A percentile compares a stretch with the other conserved stretches of the same genome.
phyloP scores from a whole-genome alignment of 35 echinoderm and acorn worm genomes.

The Ptychodera flava region DNA sequence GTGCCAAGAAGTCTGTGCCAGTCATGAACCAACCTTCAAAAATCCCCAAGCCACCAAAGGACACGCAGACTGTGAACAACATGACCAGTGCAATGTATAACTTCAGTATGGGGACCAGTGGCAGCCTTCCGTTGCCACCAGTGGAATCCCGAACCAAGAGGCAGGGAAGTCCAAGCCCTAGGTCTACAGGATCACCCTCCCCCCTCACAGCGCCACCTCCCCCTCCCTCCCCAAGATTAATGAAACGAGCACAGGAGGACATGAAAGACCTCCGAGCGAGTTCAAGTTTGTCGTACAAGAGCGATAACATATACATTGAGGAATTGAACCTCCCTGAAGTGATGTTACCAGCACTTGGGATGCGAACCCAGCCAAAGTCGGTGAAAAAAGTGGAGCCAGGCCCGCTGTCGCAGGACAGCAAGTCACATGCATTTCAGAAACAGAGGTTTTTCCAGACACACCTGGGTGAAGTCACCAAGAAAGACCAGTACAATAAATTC shows the following conservation, averaged over 20 bases:
- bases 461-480: slow-evolving; percentile 81
- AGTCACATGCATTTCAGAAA: slow-evolving; percentile 21
- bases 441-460: slow-evolving; percentile 80
- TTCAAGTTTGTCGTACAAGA: slow-evolving; percentile 53
- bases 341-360: slow-evolving; percentile 44
- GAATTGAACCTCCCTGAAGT: slow-evolving; percentile 76
- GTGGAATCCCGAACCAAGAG: neutral
- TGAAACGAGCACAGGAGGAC: neutral
- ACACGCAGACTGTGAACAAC: slow-evolving; percentile 33
- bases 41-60: slow-evolving; percentile 50
- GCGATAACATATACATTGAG: slow-evolving; percentile 61
- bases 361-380: neutral
- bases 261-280: slow-evolving; percentile 31
- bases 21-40: slow-evolving; percentile 59
- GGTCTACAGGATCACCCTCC: neutral
- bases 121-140: slow-evolving; percentile 59
- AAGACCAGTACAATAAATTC: slow-evolving; percentile 80
- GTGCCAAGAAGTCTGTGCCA: slow-evolving; percentile 57
- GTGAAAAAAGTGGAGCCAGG: neutral
- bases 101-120: slow-evolving; percentile 87
- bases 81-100: slow-evolving; percentile 72
- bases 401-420: neutral
- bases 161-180: neutral
- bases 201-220: no score
- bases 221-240: neutral